Percentiles rank a stretch among this genome's conserved stretches.
These are phyloP conservation scores for Paedocypris sp. DNA, from an alignment of 2,113 vertebrate species.

Conservation along the genomic window DNA sequence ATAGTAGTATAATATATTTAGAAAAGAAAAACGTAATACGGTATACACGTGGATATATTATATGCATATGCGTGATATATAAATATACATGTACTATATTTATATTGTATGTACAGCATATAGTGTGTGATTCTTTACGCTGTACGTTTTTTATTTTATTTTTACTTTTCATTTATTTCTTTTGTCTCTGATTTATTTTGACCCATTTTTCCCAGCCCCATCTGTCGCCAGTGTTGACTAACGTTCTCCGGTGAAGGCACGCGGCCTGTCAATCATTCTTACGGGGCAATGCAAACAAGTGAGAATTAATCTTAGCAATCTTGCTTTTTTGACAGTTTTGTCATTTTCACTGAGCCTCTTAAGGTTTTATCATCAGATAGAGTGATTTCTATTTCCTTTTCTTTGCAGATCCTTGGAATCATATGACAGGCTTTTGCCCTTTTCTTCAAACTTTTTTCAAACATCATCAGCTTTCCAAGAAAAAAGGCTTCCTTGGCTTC, in stretches of 20 bases:
- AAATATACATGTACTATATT: too few relatives aligned
- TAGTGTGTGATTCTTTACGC: too few relatives aligned
- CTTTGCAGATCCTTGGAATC: slow-evolving; percentile 12
- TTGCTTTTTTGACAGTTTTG: slow-evolving; percentile 1
- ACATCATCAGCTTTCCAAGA: slow-evolving; percentile 27
- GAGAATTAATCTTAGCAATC: not conserved
- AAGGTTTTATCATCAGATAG: not conserved
- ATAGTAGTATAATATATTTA: too few relatives aligned
- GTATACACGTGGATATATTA: too few relatives aligned
- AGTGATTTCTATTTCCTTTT: slow-evolving; percentile 1
- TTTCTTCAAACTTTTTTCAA: slow-evolving; percentile 35
- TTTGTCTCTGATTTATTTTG: too few relatives aligned
- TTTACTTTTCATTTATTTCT: too few relatives aligned
- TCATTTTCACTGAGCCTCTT: not conserved
- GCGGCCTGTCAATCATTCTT: too few relatives aligned
- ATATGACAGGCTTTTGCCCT: slow-evolving; percentile 40
- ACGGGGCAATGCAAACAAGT: slow-evolving; percentile 8
- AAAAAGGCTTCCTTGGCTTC: slow-evolving; percentile 30
- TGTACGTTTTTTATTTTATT: too few relatives aligned
- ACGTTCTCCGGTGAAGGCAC: not conserved
- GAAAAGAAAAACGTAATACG: too few relatives aligned
- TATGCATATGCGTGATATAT: too few relatives aligned
- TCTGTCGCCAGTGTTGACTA: not conserved
- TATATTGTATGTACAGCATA: too few relatives aligned
- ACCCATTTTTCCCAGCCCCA: not conserved